Base-by-base conservation (phyloP, 2,797 vertebrate genomes). In the Coranthus polyacanthus region DNA sequence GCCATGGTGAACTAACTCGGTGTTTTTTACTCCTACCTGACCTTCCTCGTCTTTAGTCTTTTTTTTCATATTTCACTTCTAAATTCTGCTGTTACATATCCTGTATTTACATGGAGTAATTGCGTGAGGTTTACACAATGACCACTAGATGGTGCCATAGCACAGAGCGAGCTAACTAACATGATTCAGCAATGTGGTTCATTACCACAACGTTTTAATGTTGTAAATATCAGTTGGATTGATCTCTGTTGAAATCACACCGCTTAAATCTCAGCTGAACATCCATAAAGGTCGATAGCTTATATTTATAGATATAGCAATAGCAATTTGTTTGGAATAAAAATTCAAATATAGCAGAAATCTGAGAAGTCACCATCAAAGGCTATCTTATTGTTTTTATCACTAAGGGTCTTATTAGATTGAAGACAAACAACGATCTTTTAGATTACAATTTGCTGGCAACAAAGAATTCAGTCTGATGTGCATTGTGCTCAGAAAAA, bases 91-190 rank as follows among this genome's bases (percentile, higher is more conserved):
- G 6, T 20, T 39, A 3, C 16, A 17, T 34, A 46, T 4, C 44
- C 12, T 24, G 13, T 13, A 50, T n/a, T n/a, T n/a, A n/a, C n/a
- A n/a, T n/a, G n/a, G n/a, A n/a, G n/a, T n/a, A n/a, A n/a, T n/a
- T n/a, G 13, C 3, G 15, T 34, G 22, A 17, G 7, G n/a, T 20
- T 4, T 56, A 34, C 22, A 62, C 18, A 6, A 41, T 15, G 26
- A 16, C 69, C 90, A 86, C 79, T 50, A 89, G 90, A 75, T 84
- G 76, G 86, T 64, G 75, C 61, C 37, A 52, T 64, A 49, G 15
- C n/a, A 43, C 41, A 55, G 12, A 62, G 24, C 10, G 63, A 66
- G 7, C 9, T 2, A 34, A 20, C 12, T 16, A 9, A 51, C 26
- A 18, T 44, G 59, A 68, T 32, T 46, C 24, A 71, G 47, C 57